Evolutionary conservation across 2,113 vertebrate genomes (phyloP).

Genomic region (Petrocephalus zakoni): DNA sequence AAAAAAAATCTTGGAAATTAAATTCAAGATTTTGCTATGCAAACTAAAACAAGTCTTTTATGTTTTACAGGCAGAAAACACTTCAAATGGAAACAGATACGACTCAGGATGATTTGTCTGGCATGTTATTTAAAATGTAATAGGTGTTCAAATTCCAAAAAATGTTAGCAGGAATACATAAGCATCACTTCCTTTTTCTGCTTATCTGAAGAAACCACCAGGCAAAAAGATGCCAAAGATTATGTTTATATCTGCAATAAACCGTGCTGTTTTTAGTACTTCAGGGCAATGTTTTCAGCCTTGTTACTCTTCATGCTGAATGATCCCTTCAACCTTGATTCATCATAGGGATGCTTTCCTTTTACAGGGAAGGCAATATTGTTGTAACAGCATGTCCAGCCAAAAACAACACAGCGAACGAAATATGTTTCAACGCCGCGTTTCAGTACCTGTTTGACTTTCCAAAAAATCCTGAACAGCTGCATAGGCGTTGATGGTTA

Average conservation of each 20-base stretch:
- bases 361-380: constrained; percentile 45
- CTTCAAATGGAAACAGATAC: neutral
- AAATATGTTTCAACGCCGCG: constrained; percentile 39
- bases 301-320: constrained; percentile 39
- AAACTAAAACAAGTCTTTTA: neutral
- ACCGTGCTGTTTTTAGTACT: constrained; percentile 26
- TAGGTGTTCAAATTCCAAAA: neutral
- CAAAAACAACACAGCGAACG: constrained; percentile 42
- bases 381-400: constrained; percentile 36
- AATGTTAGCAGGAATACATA: neutral
- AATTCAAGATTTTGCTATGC: neutral
- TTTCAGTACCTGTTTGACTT: constrained; percentile 12
- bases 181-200: neutral
- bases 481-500: constrained; percentile 5
- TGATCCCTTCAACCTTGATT: constrained; percentile 41
- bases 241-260: neutral
- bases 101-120: neutral
- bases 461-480: constrained; percentile 10
- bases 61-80: neutral
- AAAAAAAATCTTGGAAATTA: neutral
- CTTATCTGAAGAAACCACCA: neutral
- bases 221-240: neutral
- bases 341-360: constrained; percentile 44
- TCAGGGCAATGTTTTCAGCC: constrained; percentile 31
- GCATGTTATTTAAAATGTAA: neutral